Conservation (phyloP, 1,140 invertebrate genomes). For the Ostrea denselamellosa region DNA sequence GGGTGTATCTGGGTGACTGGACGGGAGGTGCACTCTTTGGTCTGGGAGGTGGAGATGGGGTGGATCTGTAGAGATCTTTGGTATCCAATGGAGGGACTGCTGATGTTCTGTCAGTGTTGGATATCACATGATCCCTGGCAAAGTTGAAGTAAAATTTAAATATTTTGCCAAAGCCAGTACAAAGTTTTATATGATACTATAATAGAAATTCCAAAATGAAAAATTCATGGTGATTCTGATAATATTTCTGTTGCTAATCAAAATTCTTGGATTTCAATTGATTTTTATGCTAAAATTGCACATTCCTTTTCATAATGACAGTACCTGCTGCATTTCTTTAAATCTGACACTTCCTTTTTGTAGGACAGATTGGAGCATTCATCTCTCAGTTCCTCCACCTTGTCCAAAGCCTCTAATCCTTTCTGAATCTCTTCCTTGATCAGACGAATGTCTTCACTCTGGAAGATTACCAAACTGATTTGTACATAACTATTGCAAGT, state of each 20-base stretch:
- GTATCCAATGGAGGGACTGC: constrained; percentile 67
- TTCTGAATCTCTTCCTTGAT: constrained; percentile 73
- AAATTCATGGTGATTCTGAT: no score
- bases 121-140: constrained; percentile 62
- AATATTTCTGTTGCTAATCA: no score
- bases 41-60: constrained; percentile 57
- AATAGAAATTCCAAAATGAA: no score
- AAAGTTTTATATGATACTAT: no score
- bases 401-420: constrained; percentile 72
- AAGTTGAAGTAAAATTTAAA: not conserved
- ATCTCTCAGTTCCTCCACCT: constrained; percentile 74
- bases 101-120: constrained; percentile 63
- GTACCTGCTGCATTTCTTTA: constrained; percentile 68
- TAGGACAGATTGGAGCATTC: constrained; percentile 75
- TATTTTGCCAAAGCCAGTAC: not conserved
- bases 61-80: constrained; percentile 65
- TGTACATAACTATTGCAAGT: not conserved
- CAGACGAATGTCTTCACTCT: constrained; percentile 78
- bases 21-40: constrained; percentile 60
- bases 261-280: no score
- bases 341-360: constrained; percentile 68
- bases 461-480: not conserved
- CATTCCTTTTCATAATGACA: not conserved
- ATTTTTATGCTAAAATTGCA: no score
- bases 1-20: constrained; percentile 38